Base-by-base conservation (phyloP, 2,113 vertebrate species). In the Myrmecobius fasciatus region DNA sequence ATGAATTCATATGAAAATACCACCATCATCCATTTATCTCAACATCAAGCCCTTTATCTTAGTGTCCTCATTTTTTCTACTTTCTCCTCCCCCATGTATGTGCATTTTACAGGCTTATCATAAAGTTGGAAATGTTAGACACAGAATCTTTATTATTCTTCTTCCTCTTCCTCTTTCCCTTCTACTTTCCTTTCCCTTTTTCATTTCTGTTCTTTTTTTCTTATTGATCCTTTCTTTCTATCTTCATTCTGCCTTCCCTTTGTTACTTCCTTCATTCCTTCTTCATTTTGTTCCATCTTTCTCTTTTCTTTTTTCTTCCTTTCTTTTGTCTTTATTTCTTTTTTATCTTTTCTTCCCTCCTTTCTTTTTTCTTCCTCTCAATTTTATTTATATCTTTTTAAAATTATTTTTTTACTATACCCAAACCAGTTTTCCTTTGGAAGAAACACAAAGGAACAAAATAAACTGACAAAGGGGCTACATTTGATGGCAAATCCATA, bases 71-170 rank as follows among this genome's bases (percentile, higher is more conserved):
- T 83, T 83, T 83, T 92, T 95, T 92, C 53, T 25, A 54, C 67
- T 92, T 92, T 46, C 25, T 94, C n/a, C 93, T 90, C 47, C 11
- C 88, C 43, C 93, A 53, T 92, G 94, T 47, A 83, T 95, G 93
- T 94, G 36, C 91, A 96, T 95, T 97, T 53, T 90, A n/a, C 46
- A 94, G 52, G 36, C 91, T 96, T 94, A 94, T 6, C 89, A 53
- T 94, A 92, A 96, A 94, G 31, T 96, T 53, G 43, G 52, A 94
- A 91, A 47, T 91, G 94, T 92, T 94, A 95, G 93, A 60, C 53
- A 94, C 56, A 93, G 92, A 96, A 96, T 94, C 49, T 67, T 49
- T 89, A 53, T 92, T 28, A 91, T 56, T 91, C 7, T 43, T 3
- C 52, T 47, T 5, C 47, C 46, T 92, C 46, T 22, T 48, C 26